A percentile compares a stretch with the other conserved stretches of the same genome.
Evolutionary conservation across 2,888 invertebrate genomes (phyloP).

Genomic region (Hipparchia sbordonii): DNA sequence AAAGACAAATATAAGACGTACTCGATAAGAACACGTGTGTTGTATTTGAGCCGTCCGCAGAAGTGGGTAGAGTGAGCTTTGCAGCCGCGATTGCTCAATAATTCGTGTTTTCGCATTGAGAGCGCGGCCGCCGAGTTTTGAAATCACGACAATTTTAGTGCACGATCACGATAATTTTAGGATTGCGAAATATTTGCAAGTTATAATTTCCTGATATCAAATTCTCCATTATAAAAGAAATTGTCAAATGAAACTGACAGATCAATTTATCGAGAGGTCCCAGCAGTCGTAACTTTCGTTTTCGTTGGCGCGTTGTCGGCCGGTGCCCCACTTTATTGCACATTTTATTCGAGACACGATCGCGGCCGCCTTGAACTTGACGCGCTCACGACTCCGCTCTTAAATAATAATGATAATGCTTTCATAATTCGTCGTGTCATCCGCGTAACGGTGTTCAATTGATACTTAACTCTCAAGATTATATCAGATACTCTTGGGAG

Average conservation of each 20-base stretch:
- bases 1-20: too few species aligned
- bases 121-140: background rate
- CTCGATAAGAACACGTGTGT: too few species aligned
- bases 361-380: conserved; percentile 69
- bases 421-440: background rate
- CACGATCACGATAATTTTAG: background rate
- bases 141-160: background rate
- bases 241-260: too few species aligned
- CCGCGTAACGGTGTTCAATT: background rate
- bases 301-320: background rate
- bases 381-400: conserved; percentile 12
- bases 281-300: background rate
- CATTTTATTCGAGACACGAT: conserved; percentile 5
- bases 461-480: background rate
- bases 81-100: background rate
- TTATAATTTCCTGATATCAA: background rate
- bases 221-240: too few species aligned
- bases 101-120: background rate
- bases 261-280: background rate
- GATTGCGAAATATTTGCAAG: background rate
- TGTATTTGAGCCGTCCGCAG: background rate
- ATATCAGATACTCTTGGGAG: too few species aligned
- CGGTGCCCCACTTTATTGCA: background rate
- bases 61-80: background rate
- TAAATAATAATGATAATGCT: conserved; percentile 10